Percentiles rank a stretch among this genome's conserved stretches.
Conservation (phyloP, 2,797 vertebrate genomes). For the Heterohyrax brucei region DNA sequence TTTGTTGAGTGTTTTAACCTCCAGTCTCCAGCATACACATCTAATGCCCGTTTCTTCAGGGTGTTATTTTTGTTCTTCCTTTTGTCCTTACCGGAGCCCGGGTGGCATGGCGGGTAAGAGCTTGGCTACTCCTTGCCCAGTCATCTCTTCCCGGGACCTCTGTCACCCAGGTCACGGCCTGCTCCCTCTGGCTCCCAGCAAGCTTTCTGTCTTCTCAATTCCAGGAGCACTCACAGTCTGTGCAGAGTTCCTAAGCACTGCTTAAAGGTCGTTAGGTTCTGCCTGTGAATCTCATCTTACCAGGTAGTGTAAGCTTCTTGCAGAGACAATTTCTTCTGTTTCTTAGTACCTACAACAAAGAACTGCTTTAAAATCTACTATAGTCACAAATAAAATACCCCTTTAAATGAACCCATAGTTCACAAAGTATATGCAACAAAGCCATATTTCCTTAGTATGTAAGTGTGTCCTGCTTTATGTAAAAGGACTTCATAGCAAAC, state of each 20-base stretch:
- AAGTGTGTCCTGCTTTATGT: neutral
- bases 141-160: neutral
- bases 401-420: constrained; percentile 32
- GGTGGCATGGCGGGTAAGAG: too few species aligned
- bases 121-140: neutral
- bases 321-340: constrained; percentile 42
- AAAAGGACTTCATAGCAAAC: neutral
- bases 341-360: neutral
- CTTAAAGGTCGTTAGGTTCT: constrained; percentile 1
- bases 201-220: constrained; percentile 34
- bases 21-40: neutral
- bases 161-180: constrained; percentile 11
- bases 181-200: neutral
- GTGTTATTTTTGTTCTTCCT: constrained; percentile 3
- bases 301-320: constrained; percentile 28
- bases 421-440: constrained; percentile 27
- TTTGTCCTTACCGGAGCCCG: neutral
- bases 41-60: neutral
- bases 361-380: constrained; percentile 37
- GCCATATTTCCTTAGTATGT: neutral
- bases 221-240: neutral
- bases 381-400: constrained; percentile 13
- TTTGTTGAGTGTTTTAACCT: constrained; percentile 12
- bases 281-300: constrained; percentile 52
- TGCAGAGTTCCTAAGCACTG: neutral